Percentiles rank a stretch among this genome's conserved stretches.
These are phyloP conservation scores for Drosophila rhopaloa DNA, from an alignment of 1,140 invertebrate species.

Conservation along the genomic window DNA sequence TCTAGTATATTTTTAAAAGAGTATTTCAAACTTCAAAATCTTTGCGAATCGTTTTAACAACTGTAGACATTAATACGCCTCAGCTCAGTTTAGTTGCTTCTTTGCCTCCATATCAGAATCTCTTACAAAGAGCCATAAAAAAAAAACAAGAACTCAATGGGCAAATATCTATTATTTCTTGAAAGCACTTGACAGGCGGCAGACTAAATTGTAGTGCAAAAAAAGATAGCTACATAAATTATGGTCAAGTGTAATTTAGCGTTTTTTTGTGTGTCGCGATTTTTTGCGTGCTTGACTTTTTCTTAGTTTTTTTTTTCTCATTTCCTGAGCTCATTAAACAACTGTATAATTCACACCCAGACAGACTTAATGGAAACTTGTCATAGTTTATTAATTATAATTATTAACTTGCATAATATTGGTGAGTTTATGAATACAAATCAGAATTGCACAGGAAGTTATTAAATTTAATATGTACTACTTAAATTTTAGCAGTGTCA, in stretches of 20 bases:
- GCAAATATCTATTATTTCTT: constrained; percentile 1
- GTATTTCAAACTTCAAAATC: neutral
- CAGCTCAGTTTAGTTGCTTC: constrained; percentile 14
- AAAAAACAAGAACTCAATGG: neutral
- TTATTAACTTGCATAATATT: constrained; percentile 20
- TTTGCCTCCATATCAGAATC: constrained; percentile 15
- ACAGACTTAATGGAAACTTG: constrained; percentile 12
- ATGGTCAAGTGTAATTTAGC: constrained; percentile 42
- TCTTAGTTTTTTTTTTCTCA: constrained; percentile 35
- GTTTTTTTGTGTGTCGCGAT: constrained; percentile 28
- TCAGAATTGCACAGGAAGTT: constrained; percentile 17
- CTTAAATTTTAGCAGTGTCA: neutral
- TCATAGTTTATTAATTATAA: constrained; percentile 26
- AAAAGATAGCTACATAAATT: constrained; percentile 28
- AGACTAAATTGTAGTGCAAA: constrained; percentile 10
- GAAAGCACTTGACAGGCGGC: constrained; percentile 1
- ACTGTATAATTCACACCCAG: constrained; percentile 52
- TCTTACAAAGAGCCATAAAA: constrained; percentile 14
- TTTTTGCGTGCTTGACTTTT: constrained; percentile 29
- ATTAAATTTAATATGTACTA: constrained; percentile 12
- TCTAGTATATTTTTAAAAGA: neutral
- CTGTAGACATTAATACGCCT: constrained; percentile 23
- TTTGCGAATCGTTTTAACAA: constrained; percentile 7
- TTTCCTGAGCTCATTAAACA: constrained; percentile 64
- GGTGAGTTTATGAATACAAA: constrained; percentile 17